A percentile compares a stretch with the other conserved stretches of the same genome.
Conservation (phyloP, 2,113 vertebrate genomes). For the Gracilinanus agilis region DNA sequence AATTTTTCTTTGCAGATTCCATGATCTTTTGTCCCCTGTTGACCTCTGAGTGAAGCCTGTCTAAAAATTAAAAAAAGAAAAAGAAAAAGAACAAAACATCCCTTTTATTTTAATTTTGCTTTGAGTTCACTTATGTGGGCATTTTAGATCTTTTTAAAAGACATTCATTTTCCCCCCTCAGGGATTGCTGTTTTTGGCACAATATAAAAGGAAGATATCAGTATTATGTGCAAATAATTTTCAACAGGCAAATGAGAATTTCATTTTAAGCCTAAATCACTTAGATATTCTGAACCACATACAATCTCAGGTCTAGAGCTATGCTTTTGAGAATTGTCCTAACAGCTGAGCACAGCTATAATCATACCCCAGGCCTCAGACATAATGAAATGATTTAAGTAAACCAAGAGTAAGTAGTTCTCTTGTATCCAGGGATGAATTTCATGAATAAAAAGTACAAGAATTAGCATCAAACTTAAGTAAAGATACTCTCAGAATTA, state of each 20-base stretch:
- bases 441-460: not conserved
- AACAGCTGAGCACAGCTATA: not conserved
- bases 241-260: not conserved
- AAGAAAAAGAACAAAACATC: not conserved
- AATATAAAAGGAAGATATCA: not conserved
- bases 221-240: not conserved
- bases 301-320: not conserved
- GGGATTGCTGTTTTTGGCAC: not conserved
- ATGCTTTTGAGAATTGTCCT: constrained; percentile 5
- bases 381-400: not conserved
- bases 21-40: not conserved
- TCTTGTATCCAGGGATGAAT: not conserved
- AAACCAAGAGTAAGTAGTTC: not conserved
- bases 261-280: not conserved
- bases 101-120: not conserved
- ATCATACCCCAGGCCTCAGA: not conserved
- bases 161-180: not conserved
- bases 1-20: not conserved
- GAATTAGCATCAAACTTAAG: not conserved
- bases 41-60: not conserved
- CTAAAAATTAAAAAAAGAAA: not conserved
- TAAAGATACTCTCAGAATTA: constrained; percentile 2
- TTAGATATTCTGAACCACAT: not conserved
- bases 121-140: not conserved
- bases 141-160: not conserved